Evolutionary conservation across 1,140 invertebrate genomes (phyloP).

Genomic region (Polypedilum vanderplanki): DNA sequence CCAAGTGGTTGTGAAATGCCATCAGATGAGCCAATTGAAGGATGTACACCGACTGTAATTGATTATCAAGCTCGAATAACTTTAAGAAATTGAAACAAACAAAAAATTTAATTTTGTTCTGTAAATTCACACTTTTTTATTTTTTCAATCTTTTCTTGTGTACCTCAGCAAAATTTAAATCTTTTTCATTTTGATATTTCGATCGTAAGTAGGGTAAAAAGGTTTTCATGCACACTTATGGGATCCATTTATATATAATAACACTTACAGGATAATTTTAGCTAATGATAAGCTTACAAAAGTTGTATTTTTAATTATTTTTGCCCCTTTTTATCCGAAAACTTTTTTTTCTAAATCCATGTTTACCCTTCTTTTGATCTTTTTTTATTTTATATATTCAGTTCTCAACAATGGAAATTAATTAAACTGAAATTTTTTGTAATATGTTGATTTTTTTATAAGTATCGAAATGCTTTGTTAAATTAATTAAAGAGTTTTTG

Average conservation of each 20-base stretch:
- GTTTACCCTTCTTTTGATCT: not conserved
- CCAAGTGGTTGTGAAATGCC: conserved; percentile 56
- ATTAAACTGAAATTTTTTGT: too few species aligned
- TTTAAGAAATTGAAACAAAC: not conserved
- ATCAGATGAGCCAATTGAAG: conserved; percentile 58
- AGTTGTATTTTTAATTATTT: not conserved
- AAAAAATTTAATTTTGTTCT: not conserved
- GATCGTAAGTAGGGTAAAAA: not conserved
- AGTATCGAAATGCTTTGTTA: too few species aligned
- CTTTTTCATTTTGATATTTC: not conserved
- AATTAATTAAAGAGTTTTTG: too few species aligned
- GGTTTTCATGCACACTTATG: not conserved
- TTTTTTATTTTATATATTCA: not conserved
- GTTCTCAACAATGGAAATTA: not conserved
- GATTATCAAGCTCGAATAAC: conserved; percentile 53
- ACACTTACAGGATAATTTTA: conserved; percentile 16
- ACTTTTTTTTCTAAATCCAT: not conserved
- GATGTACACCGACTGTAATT: conserved; percentile 63
- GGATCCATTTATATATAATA: not conserved
- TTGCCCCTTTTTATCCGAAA: not conserved
- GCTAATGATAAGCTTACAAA: conserved; percentile 3
- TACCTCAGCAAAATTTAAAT: conserved; percentile 1
- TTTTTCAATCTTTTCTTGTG: not conserved
- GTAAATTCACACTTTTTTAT: conserved; percentile 17
- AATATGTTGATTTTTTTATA: too few species aligned